Evolutionary conservation across 2,888 invertebrate species (phyloP), one percentile per base, ranked within the genome.

Genomic region (Chironomus tentans): DNA sequence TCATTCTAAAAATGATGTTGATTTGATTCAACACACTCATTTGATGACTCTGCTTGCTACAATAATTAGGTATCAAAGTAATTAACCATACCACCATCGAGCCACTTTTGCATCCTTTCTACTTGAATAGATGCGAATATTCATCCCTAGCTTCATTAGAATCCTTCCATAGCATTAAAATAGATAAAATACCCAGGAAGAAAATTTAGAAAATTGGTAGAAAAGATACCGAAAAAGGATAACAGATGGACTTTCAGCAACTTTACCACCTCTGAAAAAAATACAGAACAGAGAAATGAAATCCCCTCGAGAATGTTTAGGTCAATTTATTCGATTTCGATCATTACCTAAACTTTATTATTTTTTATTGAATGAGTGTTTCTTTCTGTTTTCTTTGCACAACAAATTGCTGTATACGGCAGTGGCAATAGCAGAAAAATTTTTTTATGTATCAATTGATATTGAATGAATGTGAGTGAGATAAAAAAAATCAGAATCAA

Each of bases 281-380:
- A 13, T n/a, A 7, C 12, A 21, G 12, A 65, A 24, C 3, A 21
- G 4, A 21, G 12, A 65, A 24, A 1, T 10, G 4, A 21, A 65
- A 65, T 21, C 68, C 74, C 74, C 74, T 74, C 65, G 74, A 74
- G 74, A 74, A 68, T 74, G 74, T 74, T 74, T 74, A 74, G 74
- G 74, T 74, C 74, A 74, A 74, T 74, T 74, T 68, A 74, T 74
- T 74, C 74, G 74, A 74, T 74, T 74, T 74, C 74, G 74, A 68
- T 74, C 74, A 68, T 74, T 74, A 74, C 74, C 74, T 74, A 74
- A 74, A 74, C 74, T 74, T 74, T 74, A 74, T 74, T 74, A 74
- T 74, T 74, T 74, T 74, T 74, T 74, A 74, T 74, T 74, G 74
- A 74, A 74, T 74, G 74, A 74, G 74, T 74, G 68, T 74, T 74